Base-by-base conservation (phyloP, 2,888 invertebrate species). In the Acanthosoma haemorrhoidale region DNA sequence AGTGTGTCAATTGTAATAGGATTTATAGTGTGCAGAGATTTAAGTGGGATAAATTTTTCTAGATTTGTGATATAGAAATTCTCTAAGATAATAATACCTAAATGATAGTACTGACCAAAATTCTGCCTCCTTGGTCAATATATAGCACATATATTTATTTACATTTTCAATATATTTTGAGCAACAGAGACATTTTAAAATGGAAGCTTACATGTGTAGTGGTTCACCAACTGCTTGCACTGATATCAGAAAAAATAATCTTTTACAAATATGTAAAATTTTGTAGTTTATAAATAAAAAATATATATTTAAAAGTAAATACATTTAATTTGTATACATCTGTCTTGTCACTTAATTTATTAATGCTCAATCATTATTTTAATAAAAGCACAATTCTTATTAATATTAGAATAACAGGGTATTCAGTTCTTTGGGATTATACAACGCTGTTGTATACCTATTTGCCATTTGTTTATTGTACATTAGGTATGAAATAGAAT, bases 21-120 rank as follows among this genome's bases (percentile, higher is more conserved):
- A 25, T 41, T 21, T 64, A 64, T 64, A 64, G 38, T 59, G 16
- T 3, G 38, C 38, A 64, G 34, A 41, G 29, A 64, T 25, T 31
- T 32, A 36, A 18, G 16, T 57, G 64, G 64, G 64, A 25, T 63
- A 15, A 36, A 64, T 29, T 51, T 36, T 5, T 41, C 15, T 64
- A 64, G 64, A 51, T 61, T 36, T 64, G 64, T 64, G 64, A 64
- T 64, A 64, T 64, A 64, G 64, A 41, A 64, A 34, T 36, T 34
- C n/a, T n/a, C n/a, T n/a, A n/a, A n/a, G 51, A 51, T 13, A 13
- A 51, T 18, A 51, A 51, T 51, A 51, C 25, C 51, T 25, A 51
- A 51, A 51, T 51, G 51, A 51, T 51, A 51, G 51, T 51, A 51
- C 51, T n/a, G 51, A 51, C 51, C 51, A 51, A 51, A 21, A 51